Conservation (phyloP, 2,797 vertebrate species). For the Spea hammondii region DNA sequence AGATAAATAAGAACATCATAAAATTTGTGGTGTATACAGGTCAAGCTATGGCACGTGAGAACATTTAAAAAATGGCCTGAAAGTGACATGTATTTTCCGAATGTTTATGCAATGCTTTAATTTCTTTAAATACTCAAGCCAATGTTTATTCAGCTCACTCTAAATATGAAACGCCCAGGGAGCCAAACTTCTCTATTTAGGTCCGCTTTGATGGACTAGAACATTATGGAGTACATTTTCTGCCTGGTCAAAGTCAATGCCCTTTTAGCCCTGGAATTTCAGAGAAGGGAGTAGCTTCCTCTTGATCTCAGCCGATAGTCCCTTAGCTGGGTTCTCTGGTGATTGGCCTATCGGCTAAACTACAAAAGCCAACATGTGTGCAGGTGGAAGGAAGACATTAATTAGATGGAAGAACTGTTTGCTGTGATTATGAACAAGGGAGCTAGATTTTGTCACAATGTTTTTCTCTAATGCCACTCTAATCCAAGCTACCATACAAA, state of each 20-base stretch:
- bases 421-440: conserved; percentile 23
- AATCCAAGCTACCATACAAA: not conserved
- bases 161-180: conserved; percentile 55
- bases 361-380: conserved; percentile 33
- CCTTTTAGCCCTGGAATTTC: conserved; percentile 55
- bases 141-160: conserved; percentile 63
- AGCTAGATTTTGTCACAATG: conserved; percentile 34
- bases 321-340: not conserved
- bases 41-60: no score
- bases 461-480: not conserved
- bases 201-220: conserved; percentile 37
- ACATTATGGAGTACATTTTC: not conserved
- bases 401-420: conserved; percentile 44
- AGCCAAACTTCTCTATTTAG: conserved; percentile 3
- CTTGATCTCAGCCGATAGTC: not conserved
- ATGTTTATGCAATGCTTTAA: conserved; percentile 61
- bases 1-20: not conserved
- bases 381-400: conserved; percentile 66
- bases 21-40: no score
- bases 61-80: no score
- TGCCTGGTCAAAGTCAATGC: conserved; percentile 48
- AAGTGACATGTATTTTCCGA: conserved; percentile 30
- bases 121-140: conserved; percentile 62
- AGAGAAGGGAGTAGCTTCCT: conserved; percentile 61
- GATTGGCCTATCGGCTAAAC: conserved; percentile 18